Evolutionary conservation across 1,140 invertebrate species (phyloP).

Genomic region (Drosophila guanche): DNA sequence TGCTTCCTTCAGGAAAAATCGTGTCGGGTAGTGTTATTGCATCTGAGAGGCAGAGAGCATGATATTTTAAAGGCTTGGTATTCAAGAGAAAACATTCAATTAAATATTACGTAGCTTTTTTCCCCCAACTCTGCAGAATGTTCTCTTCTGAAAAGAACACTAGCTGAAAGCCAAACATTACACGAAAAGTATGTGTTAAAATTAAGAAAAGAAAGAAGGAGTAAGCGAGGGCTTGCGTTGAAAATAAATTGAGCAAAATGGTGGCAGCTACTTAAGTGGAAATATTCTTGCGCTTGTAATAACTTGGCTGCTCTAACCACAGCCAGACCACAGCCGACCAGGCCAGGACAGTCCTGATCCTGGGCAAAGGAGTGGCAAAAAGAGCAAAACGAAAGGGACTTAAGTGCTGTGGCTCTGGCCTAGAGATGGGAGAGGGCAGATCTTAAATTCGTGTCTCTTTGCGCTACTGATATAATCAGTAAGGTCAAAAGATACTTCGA

Average conservation of each 20-base stretch:
- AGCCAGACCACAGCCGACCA: conserved; percentile 5
- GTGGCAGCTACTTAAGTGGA: conserved; percentile 80
- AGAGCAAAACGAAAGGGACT: conserved; percentile 70
- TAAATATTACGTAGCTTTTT: conserved; percentile 48
- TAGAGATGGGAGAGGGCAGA: conserved; percentile 22
- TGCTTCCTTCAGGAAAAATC: no score
- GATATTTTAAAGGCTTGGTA: conserved; percentile 23
- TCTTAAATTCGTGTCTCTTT: background rate
- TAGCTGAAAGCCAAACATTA: conserved; percentile 50
- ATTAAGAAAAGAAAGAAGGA: conserved; percentile 50
- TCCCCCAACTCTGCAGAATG: conserved; percentile 10
- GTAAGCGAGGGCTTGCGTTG: conserved; percentile 48
- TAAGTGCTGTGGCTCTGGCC: conserved; percentile 66
- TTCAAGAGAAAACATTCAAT: conserved; percentile 44
- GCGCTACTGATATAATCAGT: background rate
- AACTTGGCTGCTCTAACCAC: conserved; percentile 71
- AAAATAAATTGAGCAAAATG: conserved; percentile 80
- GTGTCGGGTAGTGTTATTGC: no score
- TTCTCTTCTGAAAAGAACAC: conserved; percentile 47
- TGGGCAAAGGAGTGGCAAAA: conserved; percentile 34
- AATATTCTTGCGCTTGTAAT: conserved; percentile 79
- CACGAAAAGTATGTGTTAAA: conserved; percentile 59
- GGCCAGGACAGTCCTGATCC: background rate
- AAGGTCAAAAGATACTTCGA: no score
- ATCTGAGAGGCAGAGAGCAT: background rate